phyloP scores from a whole-genome alignment of 1,140 invertebrate species.

The Belonocnema kinseyi region DNA sequence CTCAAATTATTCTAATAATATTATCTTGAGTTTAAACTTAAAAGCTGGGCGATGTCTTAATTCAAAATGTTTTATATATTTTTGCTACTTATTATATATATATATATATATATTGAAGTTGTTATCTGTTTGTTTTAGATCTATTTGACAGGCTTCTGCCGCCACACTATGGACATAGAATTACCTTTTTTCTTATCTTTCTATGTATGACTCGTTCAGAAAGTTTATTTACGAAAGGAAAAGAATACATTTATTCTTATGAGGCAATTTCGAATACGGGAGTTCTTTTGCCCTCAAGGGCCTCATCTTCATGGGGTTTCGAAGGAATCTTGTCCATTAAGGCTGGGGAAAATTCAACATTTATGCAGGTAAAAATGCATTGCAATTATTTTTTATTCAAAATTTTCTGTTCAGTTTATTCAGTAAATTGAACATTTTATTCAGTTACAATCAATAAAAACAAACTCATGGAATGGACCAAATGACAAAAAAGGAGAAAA shows the following conservation, averaged over 20 bases:
- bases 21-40: no score
- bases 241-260: conserved; percentile 68
- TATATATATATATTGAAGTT: conserved; percentile 20
- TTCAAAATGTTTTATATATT: conserved; percentile 29
- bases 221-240: conserved; percentile 65
- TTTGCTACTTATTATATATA: conserved; percentile 16
- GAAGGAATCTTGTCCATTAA: conserved; percentile 63
- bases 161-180: conserved; percentile 32
- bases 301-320: conserved; percentile 69
- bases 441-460: conserved; percentile 57
- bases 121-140: conserved; percentile 35
- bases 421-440: not conserved
- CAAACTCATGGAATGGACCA: conserved; percentile 64
- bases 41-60: not conserved
- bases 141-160: conserved; percentile 42
- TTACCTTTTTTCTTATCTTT: conserved; percentile 39
- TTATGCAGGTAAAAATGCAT: conserved; percentile 60
- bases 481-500: conserved; percentile 41
- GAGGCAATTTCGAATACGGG: conserved; percentile 66
- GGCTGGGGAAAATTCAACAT: conserved; percentile 53
- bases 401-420: not conserved
- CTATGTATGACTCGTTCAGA: conserved; percentile 40
- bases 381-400: no score
- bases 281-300: conserved; percentile 64
- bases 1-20: no score